Evolutionary conservation across 2,113 vertebrate genomes (phyloP), one percentile per base, ranked within the genome.

Genomic region (Cynocephalus volans): DNA sequence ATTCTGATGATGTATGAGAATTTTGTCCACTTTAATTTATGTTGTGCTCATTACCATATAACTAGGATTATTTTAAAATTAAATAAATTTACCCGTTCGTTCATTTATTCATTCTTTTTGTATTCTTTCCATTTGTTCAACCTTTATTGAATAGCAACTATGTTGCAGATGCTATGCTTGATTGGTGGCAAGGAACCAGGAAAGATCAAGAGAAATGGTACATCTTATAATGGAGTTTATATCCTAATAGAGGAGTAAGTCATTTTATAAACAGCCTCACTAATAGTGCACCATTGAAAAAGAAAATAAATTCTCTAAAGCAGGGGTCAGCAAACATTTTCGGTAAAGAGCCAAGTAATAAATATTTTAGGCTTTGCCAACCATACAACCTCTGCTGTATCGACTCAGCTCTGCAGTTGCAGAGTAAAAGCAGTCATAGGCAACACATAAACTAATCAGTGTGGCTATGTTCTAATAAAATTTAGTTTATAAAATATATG

Each of bases 251-350:
- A 3, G 9, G 2, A 90, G 9, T 54, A 3, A 28, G 4, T 41
- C 9, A 26, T 62, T 79, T 54, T 58, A 36, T 79, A 92, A 73
- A 41, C 19, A 75, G 3, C 31, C 56, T 86, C 45, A 64, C 19
- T 33, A 58, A 60, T 5, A 79, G 31, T 13, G 0, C 33, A 76
- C 23, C 28, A 21, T 5, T 81, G 41, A 56, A 67, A 93, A 89
- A 33, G 24, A 80, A 90, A 92, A 79, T 77, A 48, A 33, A 50
- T 50, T 96, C 3, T 75, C 52, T 73, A 93, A 90, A 70, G 50
- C 12, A 60, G 17, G 2, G 2, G 18, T 72, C 54, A 52, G 41
- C 14, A 84, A 65, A 33, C 6, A 31, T 73, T 50, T 72, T 33
- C 52, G 28, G 26, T 54, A n/a, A 86, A 80, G 13, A 24, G 18